Base-by-base conservation (phyloP, 1,140 invertebrate genomes). In the Temnothorax nylanderi region DNA sequence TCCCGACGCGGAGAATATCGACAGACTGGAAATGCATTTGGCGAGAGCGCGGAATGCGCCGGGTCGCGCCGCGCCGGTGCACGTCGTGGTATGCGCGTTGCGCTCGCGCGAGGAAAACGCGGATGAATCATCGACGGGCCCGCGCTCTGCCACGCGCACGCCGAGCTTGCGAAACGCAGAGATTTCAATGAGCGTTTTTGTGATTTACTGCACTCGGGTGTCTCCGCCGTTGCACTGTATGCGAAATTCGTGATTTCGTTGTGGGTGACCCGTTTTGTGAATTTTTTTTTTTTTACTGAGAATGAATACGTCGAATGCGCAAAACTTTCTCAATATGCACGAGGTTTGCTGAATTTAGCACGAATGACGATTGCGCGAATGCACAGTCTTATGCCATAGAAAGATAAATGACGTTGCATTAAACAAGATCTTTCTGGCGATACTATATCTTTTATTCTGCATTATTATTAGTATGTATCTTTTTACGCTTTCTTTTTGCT, bases 101-200 rank as follows among this genome's bases (percentile, higher is more conserved):
- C 75, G 74, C 82, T 37, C 80, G 76, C 89, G 71, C 71, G 58
- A 76, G 64, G 89, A 82, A 78, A 90, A 90, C 56, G 86, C 76
- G 80, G 89, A 69, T 90, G 89, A 91, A 88, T 91, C 89, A 91
- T 90, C 89, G 89, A 84, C 60, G 85, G 47, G 37, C 37, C 58
- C 26, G 54, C 64, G 18, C 37, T 84, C 44, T 56, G 32, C 32
- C 56, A 26, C 26, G 58, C 54, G 86, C 74, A 13, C 34, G 21
- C 18, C 8, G 41, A 51, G 49, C 41, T 90, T 90, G 81, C 89
- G 89, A 90, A 90, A 90, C 69, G 72, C 58, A 6, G n/a, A 54
- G 75, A 82, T 89, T 69, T 86, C 69, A 71, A 65, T 78, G 71
- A 78, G 44, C 85, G 37, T 81, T 82, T 81, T 82, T 72, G 51